Conservation (phyloP, 1,140 invertebrate genomes). For the Dinoponera quadriceps region DNA sequence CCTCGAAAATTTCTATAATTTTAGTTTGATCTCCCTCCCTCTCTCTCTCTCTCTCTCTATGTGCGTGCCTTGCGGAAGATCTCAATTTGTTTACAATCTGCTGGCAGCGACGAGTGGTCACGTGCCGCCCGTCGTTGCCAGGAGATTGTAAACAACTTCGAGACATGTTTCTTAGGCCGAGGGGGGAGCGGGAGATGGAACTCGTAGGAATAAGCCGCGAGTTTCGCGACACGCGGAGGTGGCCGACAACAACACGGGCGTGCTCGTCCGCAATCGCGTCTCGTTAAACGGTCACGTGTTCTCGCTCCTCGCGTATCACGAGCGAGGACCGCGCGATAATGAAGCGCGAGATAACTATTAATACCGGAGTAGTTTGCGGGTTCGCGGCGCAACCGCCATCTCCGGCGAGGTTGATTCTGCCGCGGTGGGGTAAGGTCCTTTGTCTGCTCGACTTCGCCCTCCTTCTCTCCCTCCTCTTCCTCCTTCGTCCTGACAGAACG, state of each 20-base stretch:
- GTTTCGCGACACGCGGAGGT: not conserved
- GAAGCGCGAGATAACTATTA: constrained; percentile 71
- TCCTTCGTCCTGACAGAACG: constrained; percentile 48
- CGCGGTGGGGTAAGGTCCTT: constrained; percentile 64
- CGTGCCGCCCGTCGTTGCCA: too few relatives aligned
- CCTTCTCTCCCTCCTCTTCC: constrained; percentile 8
- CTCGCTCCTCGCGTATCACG: constrained; percentile 47
- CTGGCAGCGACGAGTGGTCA: too few relatives aligned
- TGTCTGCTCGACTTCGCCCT: constrained; percentile 63
- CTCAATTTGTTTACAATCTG: too few relatives aligned
- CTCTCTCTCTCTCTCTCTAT: too few relatives aligned
- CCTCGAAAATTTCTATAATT: too few relatives aligned
- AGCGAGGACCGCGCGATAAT: constrained; percentile 67
- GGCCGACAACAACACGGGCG: not conserved
- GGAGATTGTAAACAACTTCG: too few relatives aligned
- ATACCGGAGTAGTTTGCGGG: constrained; percentile 78
- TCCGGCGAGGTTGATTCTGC: constrained; percentile 65
- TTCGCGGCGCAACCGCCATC: constrained; percentile 72
- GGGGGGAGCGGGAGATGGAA: too few relatives aligned
- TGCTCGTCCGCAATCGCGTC: constrained; percentile 2
- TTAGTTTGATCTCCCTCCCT: too few relatives aligned
- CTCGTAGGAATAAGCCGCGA: too few relatives aligned
- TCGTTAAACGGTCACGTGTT: not conserved
- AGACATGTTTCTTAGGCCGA: too few relatives aligned
- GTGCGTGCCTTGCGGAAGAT: too few relatives aligned